Conservation (phyloP, 2,888 invertebrate genomes). For the Spilosoma lubricipeda region DNA sequence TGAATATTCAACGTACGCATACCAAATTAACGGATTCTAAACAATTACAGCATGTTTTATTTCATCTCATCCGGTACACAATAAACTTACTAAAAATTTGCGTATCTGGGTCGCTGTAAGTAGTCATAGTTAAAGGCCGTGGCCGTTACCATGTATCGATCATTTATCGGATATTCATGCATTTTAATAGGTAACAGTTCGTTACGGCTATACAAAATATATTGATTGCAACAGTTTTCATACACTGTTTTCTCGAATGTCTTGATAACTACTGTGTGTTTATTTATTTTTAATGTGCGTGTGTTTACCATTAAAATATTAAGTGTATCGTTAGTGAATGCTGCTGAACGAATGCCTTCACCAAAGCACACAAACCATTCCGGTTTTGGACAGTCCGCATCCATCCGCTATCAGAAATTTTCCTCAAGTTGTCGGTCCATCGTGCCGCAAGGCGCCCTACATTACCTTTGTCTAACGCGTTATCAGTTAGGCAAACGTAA, state of each 20-base stretch:
- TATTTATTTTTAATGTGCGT: not conserved
- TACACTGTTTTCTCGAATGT: not conserved
- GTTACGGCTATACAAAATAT: not conserved
- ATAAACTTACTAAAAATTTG: conserved; percentile 47
- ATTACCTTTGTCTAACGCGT: no score
- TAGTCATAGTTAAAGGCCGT: conserved; percentile 28
- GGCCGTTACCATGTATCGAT: not conserved
- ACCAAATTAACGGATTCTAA: conserved; percentile 8
- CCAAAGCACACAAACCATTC: no score
- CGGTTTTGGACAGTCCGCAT: no score
- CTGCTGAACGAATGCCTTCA: no score
- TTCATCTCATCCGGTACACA: conserved; percentile 27
- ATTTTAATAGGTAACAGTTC: not conserved
- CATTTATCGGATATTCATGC: not conserved
- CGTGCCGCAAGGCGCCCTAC: no score
- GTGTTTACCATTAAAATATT: not conserved
- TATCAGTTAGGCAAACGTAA: no score
- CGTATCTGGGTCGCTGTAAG: conserved; percentile 53
- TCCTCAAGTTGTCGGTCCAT: no score
- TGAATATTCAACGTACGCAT: conserved; percentile 7
- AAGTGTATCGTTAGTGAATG: no score
- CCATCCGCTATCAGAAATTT: no score
- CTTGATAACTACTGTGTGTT: not conserved
- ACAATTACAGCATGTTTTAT: conserved; percentile 23
- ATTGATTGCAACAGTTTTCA: not conserved